Conservation (phyloP, 2,113 vertebrate genomes). For the Malaclemys terrapin region DNA sequence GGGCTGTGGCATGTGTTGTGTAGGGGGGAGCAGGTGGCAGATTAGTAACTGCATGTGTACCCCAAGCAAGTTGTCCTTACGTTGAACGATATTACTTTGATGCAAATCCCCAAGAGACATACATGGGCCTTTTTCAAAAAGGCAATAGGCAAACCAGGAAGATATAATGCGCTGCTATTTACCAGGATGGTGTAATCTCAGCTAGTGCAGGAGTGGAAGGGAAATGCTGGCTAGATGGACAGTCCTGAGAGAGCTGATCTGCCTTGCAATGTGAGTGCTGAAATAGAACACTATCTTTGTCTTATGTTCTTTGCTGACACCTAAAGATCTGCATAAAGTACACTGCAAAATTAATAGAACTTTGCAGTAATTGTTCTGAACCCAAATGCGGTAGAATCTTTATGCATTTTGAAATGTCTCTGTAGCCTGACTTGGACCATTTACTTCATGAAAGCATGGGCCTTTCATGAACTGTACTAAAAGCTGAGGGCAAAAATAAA, state of each 20-base stretch:
- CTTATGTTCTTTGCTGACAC: background rate
- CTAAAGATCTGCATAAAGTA: background rate
- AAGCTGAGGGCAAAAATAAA: background rate
- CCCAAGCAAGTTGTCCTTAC: no score
- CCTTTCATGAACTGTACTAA: background rate
- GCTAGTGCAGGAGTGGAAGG: slow-evolving; percentile 16
- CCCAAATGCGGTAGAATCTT: slow-evolving; percentile 8
- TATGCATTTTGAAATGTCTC: slow-evolving; percentile 22
- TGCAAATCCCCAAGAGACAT: no score
- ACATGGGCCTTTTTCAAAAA: no score
- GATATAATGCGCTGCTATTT: no score
- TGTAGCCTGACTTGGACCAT: background rate
- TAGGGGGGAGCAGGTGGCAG: no score
- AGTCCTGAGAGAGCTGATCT: slow-evolving; percentile 32
- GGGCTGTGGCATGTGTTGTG: no score
- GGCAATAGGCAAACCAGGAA: no score
- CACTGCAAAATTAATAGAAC: slow-evolving; percentile 26
- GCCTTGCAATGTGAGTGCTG: slow-evolving; percentile 23
- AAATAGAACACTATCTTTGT: slow-evolving; percentile 21
- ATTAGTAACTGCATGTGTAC: no score
- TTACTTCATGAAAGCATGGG: slow-evolving; percentile 8
- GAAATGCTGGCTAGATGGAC: slow-evolving; percentile 1
- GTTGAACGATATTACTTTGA: no score
- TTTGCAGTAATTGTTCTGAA: slow-evolving; percentile 23
- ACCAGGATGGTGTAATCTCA: background rate